Evolutionary conservation across 2,888 invertebrate genomes (phyloP), one percentile per base, ranked within the genome.

Genomic region (Yponomeuta malinellus): DNA sequence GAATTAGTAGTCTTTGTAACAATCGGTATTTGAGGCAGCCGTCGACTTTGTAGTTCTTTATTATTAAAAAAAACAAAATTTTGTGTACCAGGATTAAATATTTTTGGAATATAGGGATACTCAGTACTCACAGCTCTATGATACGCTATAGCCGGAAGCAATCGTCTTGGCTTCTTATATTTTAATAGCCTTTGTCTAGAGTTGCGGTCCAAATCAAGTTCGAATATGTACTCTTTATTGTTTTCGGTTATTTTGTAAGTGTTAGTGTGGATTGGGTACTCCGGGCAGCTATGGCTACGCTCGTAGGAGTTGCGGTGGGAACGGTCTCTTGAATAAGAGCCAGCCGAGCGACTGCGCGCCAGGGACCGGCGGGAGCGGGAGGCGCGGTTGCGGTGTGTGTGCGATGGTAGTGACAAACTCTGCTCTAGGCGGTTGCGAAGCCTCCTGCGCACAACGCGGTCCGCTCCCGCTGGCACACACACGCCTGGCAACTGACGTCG

Each of bases 241-340:
- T 83, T 82, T 68, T 87, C 86, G 1, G 80, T 81, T 73, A 87
- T 80, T 80, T 86, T 87, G 72, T 85, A 86, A 2, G 85, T 83
- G 73, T 86, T 82, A 10, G 79, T 79, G 63, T 81, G 78, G 12
- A 79, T 76, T 33, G 83, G 79, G 73, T 85, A 82, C 76, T 90
- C 88, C 63, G 88, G 84, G 72, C 84, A 88, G 72, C 87, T 90
- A 74, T 83, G 79, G 75, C 86, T 88, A 74, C 86, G 79, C 77
- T 84, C 81, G 73, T 86, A 86, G 73, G 82, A 78, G 73, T 81
- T 80, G 69, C 80, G 81, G 37, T 78, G 78, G 12, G 80, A 77
- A 74, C 75, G 77, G 71, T 86, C 83, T 78, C 79, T 82, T 63
- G 79, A 74, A 73, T 78, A 78, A 37, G 84, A 82, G 75, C 85